Evolutionary conservation across 1,140 invertebrate genomes (phyloP).

Genomic region (Zaprionus camerounensis): DNA sequence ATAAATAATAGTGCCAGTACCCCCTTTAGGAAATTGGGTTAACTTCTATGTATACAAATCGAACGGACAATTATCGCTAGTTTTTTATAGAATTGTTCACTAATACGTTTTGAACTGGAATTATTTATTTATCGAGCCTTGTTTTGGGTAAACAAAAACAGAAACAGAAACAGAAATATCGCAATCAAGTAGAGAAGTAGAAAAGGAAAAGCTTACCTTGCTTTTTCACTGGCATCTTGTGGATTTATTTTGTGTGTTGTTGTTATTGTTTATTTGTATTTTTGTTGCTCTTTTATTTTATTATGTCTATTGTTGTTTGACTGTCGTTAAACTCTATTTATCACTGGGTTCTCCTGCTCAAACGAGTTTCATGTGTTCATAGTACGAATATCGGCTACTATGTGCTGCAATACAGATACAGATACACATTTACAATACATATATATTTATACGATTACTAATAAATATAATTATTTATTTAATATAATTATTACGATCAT

Average conservation of each 20-base stretch:
- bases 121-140: background rate
- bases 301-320: slow-evolving; percentile 27
- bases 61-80: background rate
- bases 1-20: background rate
- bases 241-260: slow-evolving; percentile 42
- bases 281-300: slow-evolving; percentile 34
- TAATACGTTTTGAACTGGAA: background rate
- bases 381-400: slow-evolving; percentile 17
- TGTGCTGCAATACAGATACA: slow-evolving; percentile 33
- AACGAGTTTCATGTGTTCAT: slow-evolving; percentile 16
- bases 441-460: background rate
- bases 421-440: background rate
- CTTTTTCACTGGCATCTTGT: slow-evolving; percentile 78
- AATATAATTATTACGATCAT: background rate
- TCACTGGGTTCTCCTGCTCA: slow-evolving; percentile 30
- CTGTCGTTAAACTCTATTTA: slow-evolving; percentile 40
- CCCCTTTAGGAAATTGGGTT: background rate
- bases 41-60: background rate
- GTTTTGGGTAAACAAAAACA: slow-evolving; percentile 3
- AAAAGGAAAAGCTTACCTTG: slow-evolving; percentile 61
- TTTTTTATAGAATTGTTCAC: background rate
- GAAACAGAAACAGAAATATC: background rate
- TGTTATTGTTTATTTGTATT: slow-evolving; percentile 47
- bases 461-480: no score
- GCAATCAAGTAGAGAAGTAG: background rate